Conservation (phyloP, 2,113 vertebrate genomes). For the Eonycteris spelaea region DNA sequence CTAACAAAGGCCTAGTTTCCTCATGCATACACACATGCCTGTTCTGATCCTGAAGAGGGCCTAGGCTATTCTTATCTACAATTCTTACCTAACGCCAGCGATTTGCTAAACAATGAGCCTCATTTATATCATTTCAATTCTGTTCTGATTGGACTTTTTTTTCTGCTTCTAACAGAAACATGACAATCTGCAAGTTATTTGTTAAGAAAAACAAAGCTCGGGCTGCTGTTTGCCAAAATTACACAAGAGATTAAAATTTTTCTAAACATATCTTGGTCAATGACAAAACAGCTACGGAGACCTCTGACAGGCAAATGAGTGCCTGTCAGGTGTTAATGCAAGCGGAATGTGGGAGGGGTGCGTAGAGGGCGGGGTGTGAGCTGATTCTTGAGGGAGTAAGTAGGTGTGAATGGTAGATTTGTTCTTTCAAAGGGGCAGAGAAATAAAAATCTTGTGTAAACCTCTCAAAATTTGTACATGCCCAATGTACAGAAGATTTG, state of each 20-base stretch:
- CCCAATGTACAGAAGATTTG: background rate
- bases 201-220: conserved; percentile 48
- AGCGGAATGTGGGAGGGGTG: background rate
- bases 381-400: background rate
- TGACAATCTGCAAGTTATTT: conserved; percentile 69
- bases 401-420: rapidly evolving
- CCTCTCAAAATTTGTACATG: background rate
- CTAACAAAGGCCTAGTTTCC: conserved; percentile 61
- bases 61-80: conserved; percentile 56
- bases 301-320: background rate
- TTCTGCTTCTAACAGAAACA: conserved; percentile 46
- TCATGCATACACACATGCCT: background rate
- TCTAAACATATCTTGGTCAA: conserved; percentile 53
- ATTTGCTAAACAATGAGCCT: conserved; percentile 64
- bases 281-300: conserved; percentile 38
- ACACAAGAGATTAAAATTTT: conserved; percentile 35
- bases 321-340: background rate
- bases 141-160: conserved; percentile 59
- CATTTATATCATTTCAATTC: conserved; percentile 68
- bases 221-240: conserved; percentile 40
- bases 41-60: conserved; percentile 34
- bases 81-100: conserved; percentile 67
- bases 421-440: background rate
- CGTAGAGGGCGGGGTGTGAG: background rate
- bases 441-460: background rate